These are phyloP conservation scores for Salvelinus alpinus DNA, from an alignment of 2,113 vertebrate genomes.

Conservation along the genomic window DNA sequence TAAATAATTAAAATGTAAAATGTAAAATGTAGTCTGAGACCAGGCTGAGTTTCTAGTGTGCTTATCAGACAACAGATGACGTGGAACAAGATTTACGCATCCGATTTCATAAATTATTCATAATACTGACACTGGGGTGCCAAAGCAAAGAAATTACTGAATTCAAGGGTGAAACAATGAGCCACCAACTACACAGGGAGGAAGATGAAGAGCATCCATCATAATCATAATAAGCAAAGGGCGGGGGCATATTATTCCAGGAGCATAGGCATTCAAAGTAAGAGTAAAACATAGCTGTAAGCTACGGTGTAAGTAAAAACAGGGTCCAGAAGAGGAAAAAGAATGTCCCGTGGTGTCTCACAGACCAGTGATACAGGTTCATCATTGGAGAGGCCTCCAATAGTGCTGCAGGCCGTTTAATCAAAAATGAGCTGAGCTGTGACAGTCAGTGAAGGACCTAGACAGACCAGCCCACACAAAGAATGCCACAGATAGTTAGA, in stretches of 20 bases:
- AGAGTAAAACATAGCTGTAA: conserved; percentile 14
- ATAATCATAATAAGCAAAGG: conserved; percentile 10
- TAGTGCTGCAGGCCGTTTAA: conserved; percentile 52
- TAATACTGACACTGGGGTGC: conserved; percentile 2
- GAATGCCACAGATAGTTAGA: conserved; percentile 38
- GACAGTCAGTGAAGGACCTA: conserved; percentile 58
- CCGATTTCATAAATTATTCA: conserved; percentile 41
- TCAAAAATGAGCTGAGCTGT: conserved; percentile 68
- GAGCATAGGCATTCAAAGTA: neutral
- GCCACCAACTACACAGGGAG: neutral
- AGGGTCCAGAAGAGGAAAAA: conserved; percentile 26
- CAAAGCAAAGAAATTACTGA: neutral
- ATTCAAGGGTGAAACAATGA: conserved; percentile 7
- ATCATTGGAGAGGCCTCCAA: conserved; percentile 40
- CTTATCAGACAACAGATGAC: conserved; percentile 14
- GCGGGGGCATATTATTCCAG: neutral
- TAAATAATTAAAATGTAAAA: too few relatives aligned
- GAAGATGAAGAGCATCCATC: neutral
- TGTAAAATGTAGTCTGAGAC: too few relatives aligned
- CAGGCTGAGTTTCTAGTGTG: conserved; percentile 1
- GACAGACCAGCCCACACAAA: conserved; percentile 45
- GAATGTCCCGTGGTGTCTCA: conserved; percentile 7
- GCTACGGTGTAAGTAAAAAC: conserved; percentile 14
- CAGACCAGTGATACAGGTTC: conserved; percentile 7
- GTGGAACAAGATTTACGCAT: conserved; percentile 27